phyloP scores from a whole-genome alignment of 2,113 vertebrate species.

The Muntiacus muntjak region DNA sequence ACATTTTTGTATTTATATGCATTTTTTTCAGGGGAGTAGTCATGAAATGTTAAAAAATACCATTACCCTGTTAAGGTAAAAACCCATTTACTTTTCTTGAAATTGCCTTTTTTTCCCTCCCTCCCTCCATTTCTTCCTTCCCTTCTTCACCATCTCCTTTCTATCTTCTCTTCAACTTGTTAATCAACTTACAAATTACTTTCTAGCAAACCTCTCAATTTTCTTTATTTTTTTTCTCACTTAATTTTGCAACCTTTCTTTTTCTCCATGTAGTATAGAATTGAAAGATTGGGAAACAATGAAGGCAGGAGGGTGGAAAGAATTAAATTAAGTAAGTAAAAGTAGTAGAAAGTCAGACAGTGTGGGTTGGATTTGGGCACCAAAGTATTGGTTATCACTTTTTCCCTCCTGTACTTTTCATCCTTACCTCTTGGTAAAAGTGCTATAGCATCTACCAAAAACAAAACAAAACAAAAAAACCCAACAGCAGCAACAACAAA shows the following conservation, averaged over 20 bases:
- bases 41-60: neutral
- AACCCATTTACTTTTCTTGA: neutral
- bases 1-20: neutral
- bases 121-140: accelerated
- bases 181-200: neutral
- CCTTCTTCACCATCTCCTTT: neutral
- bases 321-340: neutral
- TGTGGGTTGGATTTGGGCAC: neutral
- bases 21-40: neutral
- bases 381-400: neutral
- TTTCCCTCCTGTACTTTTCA: neutral
- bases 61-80: neutral
- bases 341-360: neutral
- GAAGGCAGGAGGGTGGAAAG: neutral
- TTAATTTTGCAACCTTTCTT: neutral
- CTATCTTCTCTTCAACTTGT: neutral
- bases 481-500: neutral
- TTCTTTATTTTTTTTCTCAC: neutral
- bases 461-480: neutral
- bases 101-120: neutral
- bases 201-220: neutral
- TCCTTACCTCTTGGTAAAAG: neutral
- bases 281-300: neutral
- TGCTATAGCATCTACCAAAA: neutral
- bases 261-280: neutral